Conservation (phyloP, 2,888 invertebrate genomes). For the Microctonus hyperodae region DNA sequence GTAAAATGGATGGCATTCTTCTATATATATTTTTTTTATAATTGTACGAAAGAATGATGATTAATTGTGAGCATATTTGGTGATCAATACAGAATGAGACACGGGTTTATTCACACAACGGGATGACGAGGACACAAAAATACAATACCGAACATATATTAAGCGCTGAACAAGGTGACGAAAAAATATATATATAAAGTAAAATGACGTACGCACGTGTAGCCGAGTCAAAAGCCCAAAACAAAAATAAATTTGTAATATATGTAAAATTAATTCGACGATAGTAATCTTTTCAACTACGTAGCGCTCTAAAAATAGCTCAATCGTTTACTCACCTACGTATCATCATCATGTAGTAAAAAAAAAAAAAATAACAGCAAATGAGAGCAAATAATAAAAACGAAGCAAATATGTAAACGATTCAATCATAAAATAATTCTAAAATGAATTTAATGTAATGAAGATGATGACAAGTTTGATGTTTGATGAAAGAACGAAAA, state of each 20-base stretch:
- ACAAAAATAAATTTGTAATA: constrained; percentile 14
- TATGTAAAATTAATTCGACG: constrained; percentile 10
- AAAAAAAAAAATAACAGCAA: background rate
- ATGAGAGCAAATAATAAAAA: background rate
- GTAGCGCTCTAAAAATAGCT: constrained; percentile 3
- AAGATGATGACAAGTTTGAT: background rate
- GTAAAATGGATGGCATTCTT: constrained; percentile 16
- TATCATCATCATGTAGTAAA: background rate
- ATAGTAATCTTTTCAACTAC: constrained; percentile 1
- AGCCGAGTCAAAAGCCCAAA: background rate
- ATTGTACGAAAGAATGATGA: background rate
- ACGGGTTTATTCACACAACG: constrained; percentile 13
- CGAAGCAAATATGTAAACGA: background rate
- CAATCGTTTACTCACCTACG: background rate
- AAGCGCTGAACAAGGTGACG: constrained; percentile 20
- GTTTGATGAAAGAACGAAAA: background rate
- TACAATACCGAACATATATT: background rate
- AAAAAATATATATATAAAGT: background rate
- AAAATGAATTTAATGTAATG: background rate
- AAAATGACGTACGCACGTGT: background rate
- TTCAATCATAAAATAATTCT: background rate
- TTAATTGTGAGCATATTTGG: background rate
- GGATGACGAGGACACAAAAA: constrained; percentile 13
- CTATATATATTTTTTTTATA: background rate
- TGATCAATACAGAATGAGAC: background rate